A percentile compares a stretch with the other conserved stretches of the same genome.
Conservation (phyloP, 2,888 invertebrate genomes). For the Emmelina monodactyla region DNA sequence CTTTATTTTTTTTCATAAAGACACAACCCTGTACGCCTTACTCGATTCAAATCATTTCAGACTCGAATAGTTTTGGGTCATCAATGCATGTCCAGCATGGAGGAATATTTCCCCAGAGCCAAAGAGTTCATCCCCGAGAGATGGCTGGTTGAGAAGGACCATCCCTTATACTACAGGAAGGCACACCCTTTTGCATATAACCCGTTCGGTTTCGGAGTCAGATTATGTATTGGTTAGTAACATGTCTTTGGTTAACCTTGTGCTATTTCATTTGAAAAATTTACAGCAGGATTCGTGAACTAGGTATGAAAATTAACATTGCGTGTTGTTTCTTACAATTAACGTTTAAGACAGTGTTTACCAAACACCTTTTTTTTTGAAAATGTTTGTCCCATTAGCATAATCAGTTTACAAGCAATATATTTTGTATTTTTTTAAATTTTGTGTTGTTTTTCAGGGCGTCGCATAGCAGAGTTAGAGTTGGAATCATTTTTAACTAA, state of each 20-base stretch:
- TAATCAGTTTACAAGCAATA: too few species aligned
- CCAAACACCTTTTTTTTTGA: too few species aligned
- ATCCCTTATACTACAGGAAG: conserved; percentile 29
- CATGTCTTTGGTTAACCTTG: background rate
- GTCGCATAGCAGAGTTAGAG: conserved; percentile 69
- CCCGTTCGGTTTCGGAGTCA: conserved; percentile 70
- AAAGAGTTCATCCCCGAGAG: conserved; percentile 74
- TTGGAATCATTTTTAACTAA: conserved; percentile 44
- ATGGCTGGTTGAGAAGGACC: conserved; percentile 57
- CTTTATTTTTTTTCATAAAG: too few species aligned
- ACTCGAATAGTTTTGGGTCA: conserved; percentile 31
- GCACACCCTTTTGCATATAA: conserved; percentile 64
- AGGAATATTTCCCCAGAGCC: conserved; percentile 68
- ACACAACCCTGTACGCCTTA: too few species aligned
- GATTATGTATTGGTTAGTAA: conserved; percentile 66
- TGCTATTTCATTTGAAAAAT: background rate
- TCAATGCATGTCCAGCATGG: conserved; percentile 67
- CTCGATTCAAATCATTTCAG: too few species aligned
- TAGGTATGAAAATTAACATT: too few species aligned
- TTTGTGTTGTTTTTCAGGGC: conserved; percentile 37
- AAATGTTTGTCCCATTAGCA: too few species aligned
- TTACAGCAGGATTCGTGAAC: too few species aligned
- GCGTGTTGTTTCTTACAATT: too few species aligned
- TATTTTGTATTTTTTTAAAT: background rate
- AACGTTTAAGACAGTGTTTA: too few species aligned